Percentiles rank a stretch among this genome's conserved stretches.
Conservation (phyloP, 2,888 invertebrate genomes). For the Oligia strigilis region DNA sequence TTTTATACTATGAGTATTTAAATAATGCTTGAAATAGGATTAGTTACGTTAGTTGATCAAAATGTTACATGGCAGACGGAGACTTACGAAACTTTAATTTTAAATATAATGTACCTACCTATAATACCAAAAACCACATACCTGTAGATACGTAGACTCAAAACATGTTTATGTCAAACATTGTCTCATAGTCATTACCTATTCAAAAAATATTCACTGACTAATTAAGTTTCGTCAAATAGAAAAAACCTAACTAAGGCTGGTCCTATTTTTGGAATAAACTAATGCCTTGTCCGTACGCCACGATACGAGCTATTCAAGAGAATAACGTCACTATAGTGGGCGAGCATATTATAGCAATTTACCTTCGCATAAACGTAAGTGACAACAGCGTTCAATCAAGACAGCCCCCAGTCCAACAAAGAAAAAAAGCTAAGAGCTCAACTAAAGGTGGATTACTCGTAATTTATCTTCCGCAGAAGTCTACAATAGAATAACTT, state of each 20-base stretch:
- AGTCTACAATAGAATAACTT: background rate
- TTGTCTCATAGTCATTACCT: background rate
- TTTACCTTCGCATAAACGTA: background rate
- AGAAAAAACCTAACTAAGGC: background rate
- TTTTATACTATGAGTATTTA: no score
- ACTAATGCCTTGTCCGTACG: background rate
- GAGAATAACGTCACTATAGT: background rate
- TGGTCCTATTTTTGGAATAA: background rate
- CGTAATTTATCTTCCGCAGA: constrained; percentile 1
- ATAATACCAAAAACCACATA: background rate
- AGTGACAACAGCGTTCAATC: constrained; percentile 9
- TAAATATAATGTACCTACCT: no score
- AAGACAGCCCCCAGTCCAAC: background rate
- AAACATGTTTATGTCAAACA: background rate
- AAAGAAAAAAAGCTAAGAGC: background rate
- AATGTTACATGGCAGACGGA: no score
- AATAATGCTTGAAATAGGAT: no score
- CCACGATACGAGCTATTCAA: background rate
- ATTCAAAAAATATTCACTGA: no score
- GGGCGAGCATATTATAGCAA: background rate
- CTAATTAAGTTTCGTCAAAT: background rate
- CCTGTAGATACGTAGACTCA: no score
- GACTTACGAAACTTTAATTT: no score
- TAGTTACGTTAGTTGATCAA: no score
- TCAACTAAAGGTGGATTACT: constrained; percentile 2